phyloP scores from a whole-genome alignment of 2,888 invertebrate genomes.

The Eueremaeus valkanovi region DNA sequence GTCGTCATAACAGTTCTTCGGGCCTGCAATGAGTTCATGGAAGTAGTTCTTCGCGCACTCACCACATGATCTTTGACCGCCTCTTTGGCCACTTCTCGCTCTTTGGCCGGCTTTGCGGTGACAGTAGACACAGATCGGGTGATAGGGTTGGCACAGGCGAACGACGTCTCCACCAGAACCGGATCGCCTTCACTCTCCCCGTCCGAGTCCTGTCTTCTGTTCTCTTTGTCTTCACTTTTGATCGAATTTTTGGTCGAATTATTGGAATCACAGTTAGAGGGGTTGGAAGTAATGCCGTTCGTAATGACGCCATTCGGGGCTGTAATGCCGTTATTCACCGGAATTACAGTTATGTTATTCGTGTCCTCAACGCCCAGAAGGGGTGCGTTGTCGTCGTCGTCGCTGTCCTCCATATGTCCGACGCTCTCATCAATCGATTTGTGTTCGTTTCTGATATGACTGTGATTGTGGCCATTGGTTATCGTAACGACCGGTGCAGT shows the following conservation, averaged over 20 bases:
- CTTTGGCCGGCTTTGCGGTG: background rate
- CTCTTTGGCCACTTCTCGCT: background rate
- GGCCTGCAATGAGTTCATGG: slow-evolving; percentile 32
- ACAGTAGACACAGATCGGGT: slow-evolving; percentile 48
- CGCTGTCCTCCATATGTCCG: slow-evolving; percentile 1
- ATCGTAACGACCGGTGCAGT: background rate
- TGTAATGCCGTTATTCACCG: slow-evolving; percentile 29
- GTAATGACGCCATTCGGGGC: background rate
- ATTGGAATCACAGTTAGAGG: slow-evolving; percentile 15
- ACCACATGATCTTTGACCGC: background rate
- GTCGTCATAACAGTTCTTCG: slow-evolving; percentile 49
- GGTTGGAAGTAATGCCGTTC: slow-evolving; percentile 6
- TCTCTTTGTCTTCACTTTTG: background rate
- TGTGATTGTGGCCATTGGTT: slow-evolving; percentile 18
- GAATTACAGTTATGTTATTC: slow-evolving; percentile 38
- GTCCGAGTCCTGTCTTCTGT: background rate
- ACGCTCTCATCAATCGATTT: background rate
- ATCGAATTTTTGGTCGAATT: background rate
- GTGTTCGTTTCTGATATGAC: slow-evolving; percentile 25
- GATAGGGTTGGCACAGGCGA: slow-evolving; percentile 48
- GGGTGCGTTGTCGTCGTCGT: slow-evolving; percentile 37
- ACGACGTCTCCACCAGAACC: slow-evolving; percentile 47
- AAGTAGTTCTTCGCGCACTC: background rate
- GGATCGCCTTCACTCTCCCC: background rate
- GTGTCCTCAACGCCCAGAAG: slow-evolving; percentile 14